Evolutionary conservation across 2,888 invertebrate genomes (phyloP), one percentile per base, ranked within the genome.

Genomic region (Cantharis lateralis): DNA sequence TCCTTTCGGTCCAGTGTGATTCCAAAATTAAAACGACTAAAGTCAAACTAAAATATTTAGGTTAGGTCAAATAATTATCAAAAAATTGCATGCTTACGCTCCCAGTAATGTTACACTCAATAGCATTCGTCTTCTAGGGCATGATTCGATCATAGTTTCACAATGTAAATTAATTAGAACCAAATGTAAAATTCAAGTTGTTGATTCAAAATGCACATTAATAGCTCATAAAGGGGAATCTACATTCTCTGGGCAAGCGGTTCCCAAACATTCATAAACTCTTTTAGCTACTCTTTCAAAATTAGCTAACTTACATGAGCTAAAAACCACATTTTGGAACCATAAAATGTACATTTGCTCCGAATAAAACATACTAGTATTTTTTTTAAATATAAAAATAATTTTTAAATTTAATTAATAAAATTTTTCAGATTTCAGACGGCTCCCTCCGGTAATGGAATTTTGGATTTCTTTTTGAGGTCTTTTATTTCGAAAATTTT

Each of bases 111-210:
- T 91, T 80, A 95, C 93, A 71, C 94, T 95, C 78, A 95, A 88
- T 70, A 95, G 89, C 96, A 96, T 96, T 84, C 94, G 95, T 87
- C 93, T 93, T 86, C 93, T 94, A 18, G 95, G 94, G 87, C 95
- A 96, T 80, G 94, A 93, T 88, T 96, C 96, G 84, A 96, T 93
- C 95, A 96, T 96, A 62, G 71, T 79, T 74, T 71, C 26, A 28
- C n/a, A 10, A 32, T 18, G 16, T 70, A 10, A 16, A 66, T 20
- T n/a, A 66, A 66, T 66, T 24, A 66, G 13, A 66, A 24, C 10
- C 13, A 16, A 66, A 24, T 20, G 24, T 7, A 20, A 24, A 66
- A 66, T 16, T 24, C n/a, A 20, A 64, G 11, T 16, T 64, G 16
- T 16, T 16, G 18, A 10, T 20, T 63, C 15, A 18, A 66, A 66